Percentiles rank a stretch among this genome's conserved stretches.
These are phyloP conservation scores for Catostylus mosaicus DNA, from an alignment of 30 jellyfish, hydroid and myxozoan species.

Conservation along the genomic window DNA sequence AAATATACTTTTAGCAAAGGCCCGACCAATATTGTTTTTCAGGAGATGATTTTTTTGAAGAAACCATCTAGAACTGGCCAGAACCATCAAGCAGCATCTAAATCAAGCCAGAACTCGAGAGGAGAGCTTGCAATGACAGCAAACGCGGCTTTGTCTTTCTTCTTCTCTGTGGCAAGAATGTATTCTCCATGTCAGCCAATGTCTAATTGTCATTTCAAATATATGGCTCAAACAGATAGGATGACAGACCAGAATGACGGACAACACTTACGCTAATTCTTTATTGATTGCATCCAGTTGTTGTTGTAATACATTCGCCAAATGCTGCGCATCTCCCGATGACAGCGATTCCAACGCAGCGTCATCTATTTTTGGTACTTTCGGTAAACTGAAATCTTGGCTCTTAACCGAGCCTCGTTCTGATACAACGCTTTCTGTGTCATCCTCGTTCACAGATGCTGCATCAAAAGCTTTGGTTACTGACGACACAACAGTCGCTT, in stretches of 20 bases:
- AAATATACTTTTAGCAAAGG: too few relatives aligned
- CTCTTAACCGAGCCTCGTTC: conserved; percentile 54
- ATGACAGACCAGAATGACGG: background rate
- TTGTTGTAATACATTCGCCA: conserved; percentile 81
- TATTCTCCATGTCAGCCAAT: too few relatives aligned
- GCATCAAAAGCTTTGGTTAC: conserved; percentile 67
- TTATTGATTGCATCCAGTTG: conserved; percentile 89
- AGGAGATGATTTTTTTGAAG: too few relatives aligned
- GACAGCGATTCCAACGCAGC: conserved; percentile 79
- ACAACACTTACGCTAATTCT: conserved; percentile 78
- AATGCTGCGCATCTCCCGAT: conserved; percentile 88
- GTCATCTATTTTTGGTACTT: conserved; percentile 55
- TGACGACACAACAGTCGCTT: conserved; percentile 78
- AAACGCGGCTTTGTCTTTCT: too few relatives aligned
- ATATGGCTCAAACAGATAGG: too few relatives aligned
- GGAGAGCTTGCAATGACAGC: too few relatives aligned
- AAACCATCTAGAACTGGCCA: too few relatives aligned
- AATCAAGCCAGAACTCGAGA: too few relatives aligned
- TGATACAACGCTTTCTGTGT: conserved; percentile 39
- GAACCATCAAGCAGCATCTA: too few relatives aligned
- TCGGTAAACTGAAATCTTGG: conserved; percentile 33
- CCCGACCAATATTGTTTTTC: too few relatives aligned
- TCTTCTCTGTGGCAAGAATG: too few relatives aligned
- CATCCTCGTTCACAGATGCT: conserved; percentile 55
- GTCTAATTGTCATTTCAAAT: too few relatives aligned